phyloP scores from a whole-genome alignment of 2,113 vertebrate species.

The Grammomys dolichurus region DNA sequence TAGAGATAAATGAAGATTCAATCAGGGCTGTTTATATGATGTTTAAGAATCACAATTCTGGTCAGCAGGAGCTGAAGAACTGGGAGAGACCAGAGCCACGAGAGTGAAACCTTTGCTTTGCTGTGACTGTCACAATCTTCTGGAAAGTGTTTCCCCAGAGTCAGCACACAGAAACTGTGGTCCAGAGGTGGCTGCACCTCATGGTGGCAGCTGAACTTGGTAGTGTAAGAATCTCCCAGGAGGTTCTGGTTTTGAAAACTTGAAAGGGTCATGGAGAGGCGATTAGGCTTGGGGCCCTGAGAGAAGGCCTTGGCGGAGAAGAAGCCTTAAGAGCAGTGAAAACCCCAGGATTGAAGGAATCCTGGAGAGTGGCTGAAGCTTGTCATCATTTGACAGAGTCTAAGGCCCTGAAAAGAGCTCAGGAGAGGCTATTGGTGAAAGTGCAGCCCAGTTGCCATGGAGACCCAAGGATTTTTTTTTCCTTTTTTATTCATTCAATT shows the following conservation, averaged over 20 bases:
- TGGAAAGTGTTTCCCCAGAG: neutral
- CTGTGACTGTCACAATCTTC: neutral
- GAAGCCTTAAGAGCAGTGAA: neutral
- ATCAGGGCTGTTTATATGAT: neutral
- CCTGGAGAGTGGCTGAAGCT: neutral
- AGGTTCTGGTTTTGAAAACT: neutral
- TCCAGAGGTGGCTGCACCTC: neutral
- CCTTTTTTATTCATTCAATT: neutral
- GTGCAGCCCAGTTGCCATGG: neutral
- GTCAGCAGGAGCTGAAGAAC: neutral
- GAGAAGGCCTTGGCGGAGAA: neutral
- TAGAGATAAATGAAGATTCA: neutral
- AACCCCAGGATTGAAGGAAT: neutral
- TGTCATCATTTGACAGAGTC: neutral
- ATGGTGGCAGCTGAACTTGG: neutral
- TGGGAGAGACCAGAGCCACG: neutral
- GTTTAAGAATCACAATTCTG: neutral
- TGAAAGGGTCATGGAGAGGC: neutral
- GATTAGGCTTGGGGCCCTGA: neutral
- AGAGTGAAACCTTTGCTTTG: neutral
- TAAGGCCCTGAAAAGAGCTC: neutral
- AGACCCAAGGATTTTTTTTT: neutral
- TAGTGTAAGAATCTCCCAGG: neutral
- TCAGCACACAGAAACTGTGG: neutral
- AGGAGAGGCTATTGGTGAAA: neutral